These are phyloP conservation scores for Brachyptera putata DNA, from an alignment of 2,888 invertebrate species.

Conservation along the genomic window DNA sequence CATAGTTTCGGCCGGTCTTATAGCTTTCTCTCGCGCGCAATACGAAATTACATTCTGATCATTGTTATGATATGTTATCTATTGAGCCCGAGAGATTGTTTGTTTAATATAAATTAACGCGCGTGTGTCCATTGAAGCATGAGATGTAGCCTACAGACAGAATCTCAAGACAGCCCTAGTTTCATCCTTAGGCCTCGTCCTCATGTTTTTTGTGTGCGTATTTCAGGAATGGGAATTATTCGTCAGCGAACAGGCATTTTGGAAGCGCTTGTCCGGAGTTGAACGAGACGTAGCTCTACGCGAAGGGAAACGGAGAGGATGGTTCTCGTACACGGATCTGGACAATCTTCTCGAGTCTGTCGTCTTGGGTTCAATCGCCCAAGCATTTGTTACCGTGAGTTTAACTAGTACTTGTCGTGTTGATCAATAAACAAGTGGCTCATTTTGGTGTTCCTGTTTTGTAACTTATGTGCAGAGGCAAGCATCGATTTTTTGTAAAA, in stretches of 20 bases:
- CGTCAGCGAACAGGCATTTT: constrained; percentile 71
- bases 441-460: neutral
- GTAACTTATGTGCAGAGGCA: neutral
- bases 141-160: too few species aligned
- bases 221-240: constrained; percentile 81
- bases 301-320: constrained; percentile 68
- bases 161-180: too few species aligned
- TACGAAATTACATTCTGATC: too few species aligned
- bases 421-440: neutral
- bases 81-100: too few species aligned
- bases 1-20: too few species aligned
- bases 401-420: neutral
- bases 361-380: constrained; percentile 49
- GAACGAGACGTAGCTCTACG: constrained; percentile 69
- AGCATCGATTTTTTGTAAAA: too few species aligned
- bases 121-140: too few species aligned
- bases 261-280: constrained; percentile 62
- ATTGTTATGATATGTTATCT: too few species aligned
- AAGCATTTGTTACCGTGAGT: constrained; percentile 48
- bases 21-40: too few species aligned
- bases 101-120: too few species aligned
- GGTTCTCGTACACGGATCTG: constrained; percentile 80
- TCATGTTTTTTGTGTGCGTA: too few species aligned
- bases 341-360: constrained; percentile 51
- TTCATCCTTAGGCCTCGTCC: too few species aligned